phyloP scores from a whole-genome alignment of 2,797 vertebrate species.

The Borostomias antarcticus region DNA sequence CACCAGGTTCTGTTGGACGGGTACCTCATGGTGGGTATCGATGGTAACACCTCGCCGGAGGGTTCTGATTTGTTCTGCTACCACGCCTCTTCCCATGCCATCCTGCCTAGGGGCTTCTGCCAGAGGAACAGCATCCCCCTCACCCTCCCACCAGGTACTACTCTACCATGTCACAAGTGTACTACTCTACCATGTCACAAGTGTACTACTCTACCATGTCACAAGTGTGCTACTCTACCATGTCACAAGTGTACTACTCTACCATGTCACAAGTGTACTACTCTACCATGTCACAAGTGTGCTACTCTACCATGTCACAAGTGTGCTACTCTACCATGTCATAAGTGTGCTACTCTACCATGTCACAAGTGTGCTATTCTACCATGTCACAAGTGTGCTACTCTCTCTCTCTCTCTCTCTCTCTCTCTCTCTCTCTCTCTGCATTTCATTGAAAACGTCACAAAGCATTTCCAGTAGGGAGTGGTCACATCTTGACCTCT shows the following conservation, averaged over 20 bases:
- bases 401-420: conserved; percentile 22
- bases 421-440: conserved; percentile 22
- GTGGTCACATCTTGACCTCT: no score
- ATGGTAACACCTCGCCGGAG: conserved; percentile 76
- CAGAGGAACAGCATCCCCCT: conserved; percentile 85
- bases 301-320: not conserved
- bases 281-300: no score
- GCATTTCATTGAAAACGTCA: no score
- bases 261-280: conserved; percentile 45
- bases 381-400: not conserved
- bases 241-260: no score
- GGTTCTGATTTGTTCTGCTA: conserved; percentile 94
- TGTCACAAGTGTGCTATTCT: not conserved
- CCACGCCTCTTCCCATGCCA: conserved; percentile 90
- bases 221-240: no score
- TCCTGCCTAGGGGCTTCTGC: conserved; percentile 88
- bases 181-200: not conserved
- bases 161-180: not conserved
- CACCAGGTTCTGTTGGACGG: conserved; percentile 93
- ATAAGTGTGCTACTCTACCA: no score
- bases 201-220: no score
- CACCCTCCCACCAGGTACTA: conserved; percentile 74
- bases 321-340: no score
- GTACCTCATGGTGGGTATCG: conserved; percentile 93
- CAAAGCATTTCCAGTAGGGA: no score